A percentile compares a stretch with the other conserved stretches of the same genome.
Conservation (phyloP, 2,888 invertebrate species). For the Aquatica leii region DNA sequence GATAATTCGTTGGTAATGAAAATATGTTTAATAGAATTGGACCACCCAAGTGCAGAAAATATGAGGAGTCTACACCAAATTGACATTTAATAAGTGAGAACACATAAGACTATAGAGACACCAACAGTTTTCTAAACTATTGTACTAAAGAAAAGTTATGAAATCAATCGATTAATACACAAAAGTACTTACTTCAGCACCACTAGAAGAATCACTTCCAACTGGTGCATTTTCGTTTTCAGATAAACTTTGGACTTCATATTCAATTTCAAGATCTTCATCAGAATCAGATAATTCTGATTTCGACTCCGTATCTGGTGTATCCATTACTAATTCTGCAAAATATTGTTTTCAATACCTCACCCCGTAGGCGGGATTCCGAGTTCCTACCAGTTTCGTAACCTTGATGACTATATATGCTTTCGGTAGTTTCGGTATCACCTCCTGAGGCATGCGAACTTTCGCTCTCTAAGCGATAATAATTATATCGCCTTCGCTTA, state of each 20-base stretch:
- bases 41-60: too few relatives aligned
- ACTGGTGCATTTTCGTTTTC: constrained; percentile 53
- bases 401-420: constrained; percentile 69
- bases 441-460: constrained; percentile 58
- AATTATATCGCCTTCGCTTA: constrained; percentile 27
- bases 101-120: too few relatives aligned
- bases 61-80: too few relatives aligned
- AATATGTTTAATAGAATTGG: too few relatives aligned
- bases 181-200: constrained; percentile 63
- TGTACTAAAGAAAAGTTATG: too few relatives aligned
- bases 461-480: constrained; percentile 60
- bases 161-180: too few relatives aligned
- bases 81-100: too few relatives aligned
- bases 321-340: constrained; percentile 58
- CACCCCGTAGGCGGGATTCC: constrained; percentile 11
- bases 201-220: constrained; percentile 62
- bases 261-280: constrained; percentile 50
- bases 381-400: constrained; percentile 69
- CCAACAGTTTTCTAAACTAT: too few relatives aligned
- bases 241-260: constrained; percentile 63
- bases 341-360: constrained; percentile 48
- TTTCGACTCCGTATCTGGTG: constrained; percentile 55
- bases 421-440: constrained; percentile 68
- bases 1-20: too few relatives aligned
- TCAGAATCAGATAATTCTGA: constrained; percentile 37